Evolutionary conservation across 2,113 vertebrate genomes (phyloP).

Genomic region (Saguinus midas): DNA sequence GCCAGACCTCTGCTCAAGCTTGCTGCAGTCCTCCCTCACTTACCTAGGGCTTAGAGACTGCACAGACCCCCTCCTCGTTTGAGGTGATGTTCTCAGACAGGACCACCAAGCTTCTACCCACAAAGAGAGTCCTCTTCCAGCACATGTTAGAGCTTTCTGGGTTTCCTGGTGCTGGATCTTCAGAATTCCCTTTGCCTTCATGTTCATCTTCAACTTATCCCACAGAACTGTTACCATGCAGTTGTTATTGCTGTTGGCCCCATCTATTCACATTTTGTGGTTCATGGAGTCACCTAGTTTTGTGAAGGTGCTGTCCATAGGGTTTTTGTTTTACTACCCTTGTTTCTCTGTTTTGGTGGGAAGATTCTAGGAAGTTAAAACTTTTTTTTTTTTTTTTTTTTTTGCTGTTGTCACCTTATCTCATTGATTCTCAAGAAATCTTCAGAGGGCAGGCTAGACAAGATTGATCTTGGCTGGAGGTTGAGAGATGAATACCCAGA

Average conservation of each 20-base stretch:
- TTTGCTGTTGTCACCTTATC: background rate
- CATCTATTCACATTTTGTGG: background rate
- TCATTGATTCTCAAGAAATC: background rate
- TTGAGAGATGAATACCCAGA: background rate
- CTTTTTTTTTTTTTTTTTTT: background rate
- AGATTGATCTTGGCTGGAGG: background rate
- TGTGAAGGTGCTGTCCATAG: background rate
- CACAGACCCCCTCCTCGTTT: background rate
- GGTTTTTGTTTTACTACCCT: background rate
- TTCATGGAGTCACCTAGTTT: background rate
- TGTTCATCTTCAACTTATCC: background rate
- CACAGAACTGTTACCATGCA: background rate
- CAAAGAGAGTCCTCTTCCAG: background rate
- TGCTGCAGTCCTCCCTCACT: background rate
- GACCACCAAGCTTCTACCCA: background rate
- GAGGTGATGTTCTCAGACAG: background rate
- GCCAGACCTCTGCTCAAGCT: background rate
- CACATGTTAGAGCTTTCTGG: background rate
- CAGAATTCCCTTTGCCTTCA: background rate
- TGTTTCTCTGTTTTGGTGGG: background rate
- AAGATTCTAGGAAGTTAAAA: background rate
- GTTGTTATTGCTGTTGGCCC: background rate
- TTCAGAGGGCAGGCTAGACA: background rate
- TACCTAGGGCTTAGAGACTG: no score
- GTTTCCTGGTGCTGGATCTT: background rate